These are phyloP conservation scores for Onychostoma macrolepis DNA, from an alignment of 2,113 vertebrate genomes.

Conservation along the genomic window DNA sequence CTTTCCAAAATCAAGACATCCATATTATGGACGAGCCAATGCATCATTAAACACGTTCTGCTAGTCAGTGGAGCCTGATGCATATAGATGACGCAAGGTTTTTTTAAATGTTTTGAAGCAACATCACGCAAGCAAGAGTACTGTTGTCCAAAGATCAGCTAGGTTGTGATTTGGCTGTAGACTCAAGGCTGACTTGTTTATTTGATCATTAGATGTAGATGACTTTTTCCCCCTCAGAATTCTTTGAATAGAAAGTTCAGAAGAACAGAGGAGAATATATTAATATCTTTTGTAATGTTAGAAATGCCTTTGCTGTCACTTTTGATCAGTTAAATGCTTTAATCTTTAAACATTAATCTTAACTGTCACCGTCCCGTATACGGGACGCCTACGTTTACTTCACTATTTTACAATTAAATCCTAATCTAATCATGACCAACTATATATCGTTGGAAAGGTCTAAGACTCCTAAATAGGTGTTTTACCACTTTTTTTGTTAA, in stretches of 20 bases:
- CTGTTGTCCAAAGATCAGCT: neutral
- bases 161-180: neutral
- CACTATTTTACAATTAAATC: too few relatives aligned
- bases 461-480: too few relatives aligned
- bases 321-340: neutral
- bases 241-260: neutral
- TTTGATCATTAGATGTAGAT: neutral
- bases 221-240: neutral
- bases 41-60: neutral
- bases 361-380: too few relatives aligned
- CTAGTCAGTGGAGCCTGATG: neutral
- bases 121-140: neutral
- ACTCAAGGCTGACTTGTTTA: neutral
- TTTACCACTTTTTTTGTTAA: too few relatives aligned
- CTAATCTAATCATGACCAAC: too few relatives aligned
- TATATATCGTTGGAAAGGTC: too few relatives aligned
- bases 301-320: too few relatives aligned
- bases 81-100: neutral
- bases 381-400: too few relatives aligned
- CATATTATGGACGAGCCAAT: neutral
- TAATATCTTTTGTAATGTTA: neutral
- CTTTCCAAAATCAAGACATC: constrained; percentile 33
- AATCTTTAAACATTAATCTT: too few relatives aligned
- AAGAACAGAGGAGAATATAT: neutral
- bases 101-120: neutral